phyloP scores from a whole-genome alignment of 2,113 vertebrate genomes.

The Pitta sordida region DNA sequence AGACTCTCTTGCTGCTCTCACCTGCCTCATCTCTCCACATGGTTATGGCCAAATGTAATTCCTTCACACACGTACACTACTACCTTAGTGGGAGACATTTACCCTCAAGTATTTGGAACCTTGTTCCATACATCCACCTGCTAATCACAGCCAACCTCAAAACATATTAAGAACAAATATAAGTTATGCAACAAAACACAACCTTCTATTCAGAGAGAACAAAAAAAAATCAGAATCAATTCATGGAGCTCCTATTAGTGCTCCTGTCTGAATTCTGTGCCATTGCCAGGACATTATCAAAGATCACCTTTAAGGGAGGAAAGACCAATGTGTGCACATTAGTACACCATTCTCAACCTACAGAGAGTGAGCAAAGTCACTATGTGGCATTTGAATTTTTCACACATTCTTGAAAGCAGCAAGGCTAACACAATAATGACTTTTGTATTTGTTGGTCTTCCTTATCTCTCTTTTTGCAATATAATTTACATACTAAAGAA shows the following conservation, averaged over 20 bases:
- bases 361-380: not conserved
- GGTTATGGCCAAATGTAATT: not conserved
- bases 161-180: not conserved
- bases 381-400: not conserved
- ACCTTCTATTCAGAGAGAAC: not conserved
- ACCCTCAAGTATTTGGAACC: not conserved
- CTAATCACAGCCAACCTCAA: not conserved
- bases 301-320: not conserved
- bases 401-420: not conserved
- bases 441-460: not conserved
- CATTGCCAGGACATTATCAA: not conserved
- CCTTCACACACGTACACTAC: not conserved
- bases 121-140: not conserved
- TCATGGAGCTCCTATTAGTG: accelerated
- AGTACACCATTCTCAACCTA: not conserved
- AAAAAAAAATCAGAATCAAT: not conserved
- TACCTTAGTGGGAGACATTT: not conserved
- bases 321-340: not conserved
- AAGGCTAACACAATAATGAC: not conserved
- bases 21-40: not conserved
- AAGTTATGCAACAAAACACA: not conserved
- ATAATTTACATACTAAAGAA: not conserved
- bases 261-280: not conserved
- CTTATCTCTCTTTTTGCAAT: not conserved
- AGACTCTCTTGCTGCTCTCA: not conserved